Conservation (phyloP, 2,888 invertebrate species). For the Parapristionchus giblindavisi region DNA sequence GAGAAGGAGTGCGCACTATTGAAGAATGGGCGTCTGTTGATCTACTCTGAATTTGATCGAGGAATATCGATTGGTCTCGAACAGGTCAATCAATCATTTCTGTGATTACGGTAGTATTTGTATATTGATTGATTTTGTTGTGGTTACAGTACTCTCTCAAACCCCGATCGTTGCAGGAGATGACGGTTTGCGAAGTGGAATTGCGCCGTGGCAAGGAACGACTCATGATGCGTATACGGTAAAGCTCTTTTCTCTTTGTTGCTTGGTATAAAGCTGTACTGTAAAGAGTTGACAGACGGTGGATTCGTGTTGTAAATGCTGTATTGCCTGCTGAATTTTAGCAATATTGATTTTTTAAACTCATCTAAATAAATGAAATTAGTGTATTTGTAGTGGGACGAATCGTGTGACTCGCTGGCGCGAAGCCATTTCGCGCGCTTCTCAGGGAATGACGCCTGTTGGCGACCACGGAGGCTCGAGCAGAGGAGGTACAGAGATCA, state of each 20-base stretch:
- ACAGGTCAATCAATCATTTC: not conserved
- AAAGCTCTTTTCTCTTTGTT: not conserved
- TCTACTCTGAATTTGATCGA: slow-evolving; percentile 22
- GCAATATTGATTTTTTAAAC: not conserved
- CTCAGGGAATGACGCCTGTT: slow-evolving; percentile 16
- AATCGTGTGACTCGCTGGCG: slow-evolving; percentile 21
- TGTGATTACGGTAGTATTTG: not conserved
- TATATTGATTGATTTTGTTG: not conserved
- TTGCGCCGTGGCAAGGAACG: slow-evolving; percentile 20
- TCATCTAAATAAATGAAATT: not conserved
- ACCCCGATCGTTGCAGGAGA: not conserved
- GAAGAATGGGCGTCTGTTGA: slow-evolving; percentile 18
- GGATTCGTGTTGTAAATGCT: no score
- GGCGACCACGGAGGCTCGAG: not conserved
- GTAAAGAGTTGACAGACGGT: no score
- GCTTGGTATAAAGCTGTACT: not conserved
- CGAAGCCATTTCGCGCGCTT: slow-evolving; percentile 8
- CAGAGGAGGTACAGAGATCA: not conserved
- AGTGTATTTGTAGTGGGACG: not conserved
- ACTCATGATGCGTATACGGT: slow-evolving; percentile 19
- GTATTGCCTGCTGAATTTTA: not conserved
- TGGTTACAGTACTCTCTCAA: not conserved
- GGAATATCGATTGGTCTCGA: slow-evolving; percentile 9
- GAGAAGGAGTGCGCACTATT: slow-evolving; percentile 21
- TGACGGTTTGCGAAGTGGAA: slow-evolving; percentile 20